Base-by-base conservation (phyloP, 2,797 vertebrate species). In the Sebastolobus alascanus region DNA sequence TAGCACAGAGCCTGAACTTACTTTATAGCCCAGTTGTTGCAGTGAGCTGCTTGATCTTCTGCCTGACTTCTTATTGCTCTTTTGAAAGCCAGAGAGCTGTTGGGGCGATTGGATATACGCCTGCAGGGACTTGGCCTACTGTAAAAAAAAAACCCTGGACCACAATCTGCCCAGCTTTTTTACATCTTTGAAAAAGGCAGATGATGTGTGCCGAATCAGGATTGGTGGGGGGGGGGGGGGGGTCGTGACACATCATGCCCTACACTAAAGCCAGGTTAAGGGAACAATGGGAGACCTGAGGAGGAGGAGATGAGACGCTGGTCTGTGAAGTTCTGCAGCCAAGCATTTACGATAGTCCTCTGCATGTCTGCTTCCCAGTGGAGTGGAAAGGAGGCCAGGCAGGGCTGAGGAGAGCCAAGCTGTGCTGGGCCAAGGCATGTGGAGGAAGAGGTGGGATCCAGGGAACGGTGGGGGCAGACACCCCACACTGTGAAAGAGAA, bases 331-430 rank as follows among this genome's bases (percentile, higher is more conserved):
- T 87, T 84, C 82, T 78, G 84, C 85, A 90, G 89, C 82, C 90
- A 84, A 91, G 88, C 89, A 87, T 95, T 94, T 90, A 92, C 72
- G 80, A 90, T 76, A 65, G 83, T 82, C 87, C 85, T 84, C 82
- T 81, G 87, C 87, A 88, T 91, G 87, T 94, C 93, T 93, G 89
- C 88, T 90, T 86, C 85, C 78, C 86, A 91, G 83, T 88, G 83
- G 83, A 92, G 91, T 89, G 92, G 87, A 93, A 95, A 93, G 78
- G 83, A 87, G 86, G 82, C 83, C 80, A 84, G 73, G 70, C 75
- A 73, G 83, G 58, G 68, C 77, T 52, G 75, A 73, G 76, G 64
- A 77, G 75, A 86, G 87, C 86, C 83, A 77, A 84, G 82, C 82
- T 81, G 79, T 63, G 79, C 74, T 40, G 83, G 43, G 89, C 87